phyloP scores from a whole-genome alignment of 2,797 vertebrate genomes.

The Sphaeramia orbicularis region DNA sequence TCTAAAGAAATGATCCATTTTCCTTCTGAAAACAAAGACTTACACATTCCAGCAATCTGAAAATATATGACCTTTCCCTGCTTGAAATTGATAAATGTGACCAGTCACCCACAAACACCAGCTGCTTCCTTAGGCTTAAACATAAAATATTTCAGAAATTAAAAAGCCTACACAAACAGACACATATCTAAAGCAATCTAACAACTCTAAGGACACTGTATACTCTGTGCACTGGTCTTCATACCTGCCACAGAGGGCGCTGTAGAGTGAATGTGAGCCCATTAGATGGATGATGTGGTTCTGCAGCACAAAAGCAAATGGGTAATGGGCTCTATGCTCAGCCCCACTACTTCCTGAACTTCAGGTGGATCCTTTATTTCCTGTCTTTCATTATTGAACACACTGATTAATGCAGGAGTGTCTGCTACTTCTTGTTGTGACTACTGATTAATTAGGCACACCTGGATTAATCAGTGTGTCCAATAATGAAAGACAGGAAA shows the following conservation, averaged over 20 bases:
- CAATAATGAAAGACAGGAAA: no score
- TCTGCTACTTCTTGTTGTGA: no score
- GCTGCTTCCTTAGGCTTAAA: slow-evolving; percentile 15
- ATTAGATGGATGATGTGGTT: not conserved
- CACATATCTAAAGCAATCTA: slow-evolving; percentile 43
- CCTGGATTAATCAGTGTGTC: no score
- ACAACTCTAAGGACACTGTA: slow-evolving; percentile 25
- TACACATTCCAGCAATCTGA: slow-evolving; percentile 21
- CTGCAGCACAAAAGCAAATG: slow-evolving; percentile 23
- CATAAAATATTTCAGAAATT: slow-evolving; percentile 10
- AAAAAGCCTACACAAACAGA: slow-evolving; percentile 18
- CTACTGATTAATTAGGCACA: no score
- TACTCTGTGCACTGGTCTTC: slow-evolving; percentile 28
- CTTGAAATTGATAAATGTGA: slow-evolving; percentile 14
- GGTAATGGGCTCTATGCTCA: no score
- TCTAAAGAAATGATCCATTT: no score
- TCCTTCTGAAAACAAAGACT: slow-evolving; percentile 5
- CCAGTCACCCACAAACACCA: not conserved
- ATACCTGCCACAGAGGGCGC: slow-evolving; percentile 23
- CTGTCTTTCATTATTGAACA: no score
- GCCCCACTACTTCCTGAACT: no score
- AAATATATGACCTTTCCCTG: slow-evolving; percentile 2
- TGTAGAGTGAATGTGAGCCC: not conserved
- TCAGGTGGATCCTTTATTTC: no score
- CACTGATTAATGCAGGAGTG: no score